phyloP scores from a whole-genome alignment of 2,888 invertebrate genomes.

The Trachelus tabidus region DNA sequence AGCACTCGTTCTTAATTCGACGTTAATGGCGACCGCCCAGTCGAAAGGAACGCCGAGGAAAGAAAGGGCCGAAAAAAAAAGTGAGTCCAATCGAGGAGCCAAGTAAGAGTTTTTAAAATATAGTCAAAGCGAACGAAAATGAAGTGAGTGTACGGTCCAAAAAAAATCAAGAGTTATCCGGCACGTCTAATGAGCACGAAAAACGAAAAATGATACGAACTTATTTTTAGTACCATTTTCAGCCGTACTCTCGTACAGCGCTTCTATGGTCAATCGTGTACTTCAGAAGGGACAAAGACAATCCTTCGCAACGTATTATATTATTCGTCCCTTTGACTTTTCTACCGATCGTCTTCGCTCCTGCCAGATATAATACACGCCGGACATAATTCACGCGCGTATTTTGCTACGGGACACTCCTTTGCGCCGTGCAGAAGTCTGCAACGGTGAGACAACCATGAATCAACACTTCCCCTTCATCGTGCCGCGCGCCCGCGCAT shows the following conservation, averaged over 20 bases:
- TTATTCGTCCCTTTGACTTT: background rate
- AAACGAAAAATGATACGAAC: background rate
- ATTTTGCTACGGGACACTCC: background rate
- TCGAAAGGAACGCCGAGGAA: background rate
- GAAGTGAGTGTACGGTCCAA: background rate
- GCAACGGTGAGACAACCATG: slow-evolving; percentile 26
- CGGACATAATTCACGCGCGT: background rate
- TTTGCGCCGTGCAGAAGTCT: background rate
- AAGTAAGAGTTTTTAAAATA: background rate
- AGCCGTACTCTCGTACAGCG: background rate
- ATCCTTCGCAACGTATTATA: background rate
- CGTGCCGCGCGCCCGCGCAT: background rate
- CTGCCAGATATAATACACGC: background rate
- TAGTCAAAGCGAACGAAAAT: background rate
- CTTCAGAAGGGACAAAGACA: background rate
- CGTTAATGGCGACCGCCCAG: background rate
- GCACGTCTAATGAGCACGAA: background rate
- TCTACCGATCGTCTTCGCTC: background rate
- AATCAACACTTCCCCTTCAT: slow-evolving; percentile 27
- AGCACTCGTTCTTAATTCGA: background rate
- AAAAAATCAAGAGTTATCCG: background rate
- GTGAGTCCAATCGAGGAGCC: background rate
- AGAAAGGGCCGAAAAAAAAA: background rate
- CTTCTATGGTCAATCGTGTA: background rate
- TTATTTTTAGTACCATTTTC: background rate